phyloP scores from a whole-genome alignment of 2,888 invertebrate genomes.

The Drosophila pseudotakahashii region DNA sequence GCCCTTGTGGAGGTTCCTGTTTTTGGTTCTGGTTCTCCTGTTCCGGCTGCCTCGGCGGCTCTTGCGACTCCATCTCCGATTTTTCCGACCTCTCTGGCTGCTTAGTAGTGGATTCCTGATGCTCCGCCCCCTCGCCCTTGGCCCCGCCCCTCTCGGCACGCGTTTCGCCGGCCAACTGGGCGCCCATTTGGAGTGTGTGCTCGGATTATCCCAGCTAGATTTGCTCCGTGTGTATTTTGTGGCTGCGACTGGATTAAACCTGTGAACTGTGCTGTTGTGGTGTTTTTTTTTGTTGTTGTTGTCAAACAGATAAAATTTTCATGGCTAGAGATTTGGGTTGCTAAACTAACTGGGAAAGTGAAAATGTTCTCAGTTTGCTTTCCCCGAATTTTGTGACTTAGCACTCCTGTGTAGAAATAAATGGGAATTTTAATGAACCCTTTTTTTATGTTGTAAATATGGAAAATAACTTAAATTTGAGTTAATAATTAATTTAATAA shows the following conservation, averaged over 20 bases:
- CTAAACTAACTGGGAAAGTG: neutral
- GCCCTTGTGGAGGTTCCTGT: neutral
- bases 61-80: neutral
- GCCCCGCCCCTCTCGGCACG: neutral
- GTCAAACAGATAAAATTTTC: slow-evolving; percentile 22
- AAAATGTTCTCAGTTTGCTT: slow-evolving; percentile 3
- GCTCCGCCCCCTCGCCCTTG: neutral
- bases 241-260: slow-evolving; percentile 2
- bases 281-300: neutral
- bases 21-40: neutral
- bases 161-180: slow-evolving; percentile 17
- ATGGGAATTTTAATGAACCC: neutral
- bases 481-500: too few relatives aligned
- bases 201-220: slow-evolving; percentile 5
- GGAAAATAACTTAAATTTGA: too few relatives aligned
- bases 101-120: neutral
- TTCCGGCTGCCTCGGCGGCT: neutral
- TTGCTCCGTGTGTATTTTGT: slow-evolving; percentile 1
- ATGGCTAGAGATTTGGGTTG: slow-evolving; percentile 18
- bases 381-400: neutral
- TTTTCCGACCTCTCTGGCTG: neutral
- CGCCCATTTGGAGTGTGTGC: slow-evolving; percentile 45
- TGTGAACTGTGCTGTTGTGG: slow-evolving; percentile 5
- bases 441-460: too few relatives aligned
- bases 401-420: neutral